Base-by-base conservation (phyloP, 2,888 invertebrate species). In the Chydorus sphaericus region DNA sequence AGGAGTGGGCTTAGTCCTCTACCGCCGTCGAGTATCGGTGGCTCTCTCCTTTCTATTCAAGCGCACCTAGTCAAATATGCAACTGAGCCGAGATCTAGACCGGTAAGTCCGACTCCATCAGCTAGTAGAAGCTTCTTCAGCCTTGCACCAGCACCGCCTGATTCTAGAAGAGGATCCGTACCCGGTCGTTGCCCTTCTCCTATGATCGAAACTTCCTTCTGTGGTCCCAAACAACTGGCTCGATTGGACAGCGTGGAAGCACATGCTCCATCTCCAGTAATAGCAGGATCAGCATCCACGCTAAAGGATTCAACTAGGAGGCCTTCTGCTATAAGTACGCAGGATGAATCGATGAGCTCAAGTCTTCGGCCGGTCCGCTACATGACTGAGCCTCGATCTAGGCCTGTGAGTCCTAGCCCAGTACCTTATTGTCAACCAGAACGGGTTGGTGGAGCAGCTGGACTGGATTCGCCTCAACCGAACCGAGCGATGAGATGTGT, bases 401-500 rank as follows among this genome's bases (percentile, higher is more conserved):
- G 52, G 23, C 52, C 52, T 1, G 36, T 26, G 4, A 52, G 52
- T 36, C 52, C 52, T 3, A 23, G 11, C 14, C 36, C 52, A 14
- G 20, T 14, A 33, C 5, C 4, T 44, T 23, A 5, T n/a, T 28
- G 28, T 3, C 44, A 44, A 14, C 33, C 8, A 14, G 8, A 33
- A 14, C 33, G 14, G 14, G n/a, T 44, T 44, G 23, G 7, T 14
- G 33, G 33, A 5, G 26, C 18, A 18, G 14, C 11, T 14, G 16
- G 20, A 2, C 20, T 20, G 33, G 31, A 36, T 18, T 52, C 52
- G 4, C 52, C 52, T 1, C 14, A 36, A n/a, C 18, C 33, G 14
- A 52, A 23, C 37, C 18, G 52, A 18, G 61, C 63, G 11, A 58
- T 63, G 20, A 59, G 29, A 55, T 59, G 26, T 57, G 62, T 59